phyloP scores from a whole-genome alignment of 2,113 vertebrate genomes.

The Stegostoma tigrinum region DNA sequence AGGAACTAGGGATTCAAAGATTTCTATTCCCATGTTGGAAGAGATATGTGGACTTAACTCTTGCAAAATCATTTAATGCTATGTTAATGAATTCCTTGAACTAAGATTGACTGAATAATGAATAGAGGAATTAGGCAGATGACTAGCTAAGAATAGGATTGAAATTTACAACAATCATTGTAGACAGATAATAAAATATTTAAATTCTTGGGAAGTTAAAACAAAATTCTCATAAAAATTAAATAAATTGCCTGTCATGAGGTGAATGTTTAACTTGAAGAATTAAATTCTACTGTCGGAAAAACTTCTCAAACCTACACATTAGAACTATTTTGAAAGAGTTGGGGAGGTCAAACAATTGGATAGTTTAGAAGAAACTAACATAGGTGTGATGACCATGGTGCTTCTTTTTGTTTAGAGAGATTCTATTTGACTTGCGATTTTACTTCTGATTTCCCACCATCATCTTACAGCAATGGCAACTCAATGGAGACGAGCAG shows the following conservation, averaged over 20 bases:
- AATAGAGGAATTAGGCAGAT: neutral
- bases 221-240: neutral
- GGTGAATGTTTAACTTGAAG: neutral
- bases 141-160: neutral
- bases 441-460: neutral
- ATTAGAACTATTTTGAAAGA: neutral
- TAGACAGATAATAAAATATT: conserved; percentile 28
- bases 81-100: conserved; percentile 18
- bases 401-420: neutral
- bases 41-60: neutral
- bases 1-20: neutral
- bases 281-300: neutral
- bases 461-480: neutral
- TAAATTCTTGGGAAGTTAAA: neutral
- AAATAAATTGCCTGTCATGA: neutral
- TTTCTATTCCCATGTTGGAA: neutral
- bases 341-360: neutral
- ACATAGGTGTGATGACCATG: neutral
- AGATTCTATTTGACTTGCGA: neutral
- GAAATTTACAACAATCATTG: conserved; percentile 30
- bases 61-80: neutral
- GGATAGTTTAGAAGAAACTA: neutral
- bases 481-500: neutral
- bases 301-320: neutral
- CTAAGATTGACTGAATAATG: conserved; percentile 18